Percentiles rank a stretch among this genome's conserved stretches.
phyloP scores from a whole-genome alignment of 2,797 vertebrate genomes.

The Bradypodion pumilum region DNA sequence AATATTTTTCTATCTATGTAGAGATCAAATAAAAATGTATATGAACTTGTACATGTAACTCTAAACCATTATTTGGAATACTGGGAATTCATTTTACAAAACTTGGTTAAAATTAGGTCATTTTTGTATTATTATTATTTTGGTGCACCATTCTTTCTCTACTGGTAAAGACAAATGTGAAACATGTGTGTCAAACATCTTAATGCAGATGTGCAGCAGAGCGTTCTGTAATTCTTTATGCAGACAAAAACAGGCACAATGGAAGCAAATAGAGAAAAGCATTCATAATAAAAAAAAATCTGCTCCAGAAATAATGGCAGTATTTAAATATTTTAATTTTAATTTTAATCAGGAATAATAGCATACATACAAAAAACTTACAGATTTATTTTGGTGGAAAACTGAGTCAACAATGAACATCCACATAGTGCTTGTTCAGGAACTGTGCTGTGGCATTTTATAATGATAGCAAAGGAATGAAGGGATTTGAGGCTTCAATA shows the following conservation, averaged over 20 bases:
- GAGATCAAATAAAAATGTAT: not conserved
- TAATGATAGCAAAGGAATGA: not conserved
- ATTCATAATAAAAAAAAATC: not conserved
- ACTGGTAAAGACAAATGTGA: not conserved
- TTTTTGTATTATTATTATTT: too few species aligned
- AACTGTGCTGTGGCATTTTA: not conserved
- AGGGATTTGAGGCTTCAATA: not conserved
- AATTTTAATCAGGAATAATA: slow-evolving; percentile 37
- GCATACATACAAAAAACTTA: slow-evolving; percentile 22
- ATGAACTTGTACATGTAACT: too few species aligned
- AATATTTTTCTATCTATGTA: not conserved
- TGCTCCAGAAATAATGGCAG: not conserved
- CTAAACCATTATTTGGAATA: not conserved
- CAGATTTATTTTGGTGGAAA: slow-evolving; percentile 22
- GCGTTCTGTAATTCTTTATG: not conserved
- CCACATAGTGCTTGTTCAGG: slow-evolving; percentile 17
- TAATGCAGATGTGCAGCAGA: slow-evolving; percentile 19
- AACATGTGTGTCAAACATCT: slow-evolving; percentile 29
- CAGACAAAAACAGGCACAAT: not conserved
- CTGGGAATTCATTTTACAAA: not conserved
- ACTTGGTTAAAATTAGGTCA: not conserved
- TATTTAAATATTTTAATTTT: slow-evolving; percentile 8
- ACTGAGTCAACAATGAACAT: slow-evolving; percentile 11
- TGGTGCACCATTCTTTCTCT: not conserved
- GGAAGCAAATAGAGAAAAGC: slow-evolving; percentile 28